Percentiles rank a stretch among this genome's conserved stretches.
Conservation (phyloP, 2,113 vertebrate genomes). For the Piaya cayana region DNA sequence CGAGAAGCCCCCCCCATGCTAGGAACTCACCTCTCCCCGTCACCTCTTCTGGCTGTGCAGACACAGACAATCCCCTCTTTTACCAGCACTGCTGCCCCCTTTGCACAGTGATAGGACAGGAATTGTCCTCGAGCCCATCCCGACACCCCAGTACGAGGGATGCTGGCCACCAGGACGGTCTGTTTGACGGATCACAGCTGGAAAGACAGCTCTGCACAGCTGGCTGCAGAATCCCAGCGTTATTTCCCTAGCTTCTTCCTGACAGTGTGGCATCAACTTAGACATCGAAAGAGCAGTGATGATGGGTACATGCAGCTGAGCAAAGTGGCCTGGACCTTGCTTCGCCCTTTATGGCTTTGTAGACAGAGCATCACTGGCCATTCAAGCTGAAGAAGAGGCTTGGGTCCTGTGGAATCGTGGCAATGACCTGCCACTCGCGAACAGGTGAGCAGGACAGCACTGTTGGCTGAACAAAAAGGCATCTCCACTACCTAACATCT, state of each 20-base stretch:
- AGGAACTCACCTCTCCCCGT: background rate
- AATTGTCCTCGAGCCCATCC: background rate
- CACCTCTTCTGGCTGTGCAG: background rate
- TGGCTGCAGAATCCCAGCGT: no score
- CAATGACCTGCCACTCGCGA: background rate
- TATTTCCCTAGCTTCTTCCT: background rate
- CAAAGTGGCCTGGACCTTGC: background rate
- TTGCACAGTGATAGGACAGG: background rate
- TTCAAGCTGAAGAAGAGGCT: background rate
- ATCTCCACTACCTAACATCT: background rate
- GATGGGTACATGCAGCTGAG: background rate
- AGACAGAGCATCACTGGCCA: background rate
- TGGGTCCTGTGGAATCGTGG: background rate
- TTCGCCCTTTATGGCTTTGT: background rate
- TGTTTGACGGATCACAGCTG: background rate
- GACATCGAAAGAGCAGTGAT: background rate
- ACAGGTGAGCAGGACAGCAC: background rate
- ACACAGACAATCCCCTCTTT: background rate
- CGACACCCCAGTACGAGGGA: background rate
- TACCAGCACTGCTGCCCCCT: background rate
- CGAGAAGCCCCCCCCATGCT: background rate
- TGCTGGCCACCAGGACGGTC: rapidly evolving
- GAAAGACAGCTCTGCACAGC: background rate
- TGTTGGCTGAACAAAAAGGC: background rate
- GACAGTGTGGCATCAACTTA: background rate